Evolutionary conservation across 2,888 invertebrate genomes (phyloP).

Genomic region (Anaspis maculata): DNA sequence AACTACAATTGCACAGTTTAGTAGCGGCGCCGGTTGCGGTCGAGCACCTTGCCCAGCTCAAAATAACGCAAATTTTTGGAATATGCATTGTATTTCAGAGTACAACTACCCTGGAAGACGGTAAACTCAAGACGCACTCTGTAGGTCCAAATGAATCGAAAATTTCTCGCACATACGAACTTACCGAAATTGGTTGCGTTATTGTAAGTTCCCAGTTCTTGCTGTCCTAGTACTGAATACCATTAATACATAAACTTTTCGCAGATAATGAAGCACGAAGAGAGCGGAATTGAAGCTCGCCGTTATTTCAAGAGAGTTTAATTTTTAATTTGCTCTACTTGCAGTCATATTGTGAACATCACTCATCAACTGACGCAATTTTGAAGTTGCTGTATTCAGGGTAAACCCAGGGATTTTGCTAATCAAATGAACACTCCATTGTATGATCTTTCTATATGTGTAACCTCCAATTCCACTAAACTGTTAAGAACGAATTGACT

Average conservation of each 20-base stretch:
- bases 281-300: slow-evolving; percentile 45
- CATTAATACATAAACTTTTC: background rate
- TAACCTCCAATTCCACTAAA: too few species aligned
- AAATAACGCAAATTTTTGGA: background rate
- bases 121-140: slow-evolving; percentile 44
- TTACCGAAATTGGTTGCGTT: slow-evolving; percentile 32
- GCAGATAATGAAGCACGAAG: slow-evolving; percentile 52
- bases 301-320: slow-evolving; percentile 46
- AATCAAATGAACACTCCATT: too few species aligned
- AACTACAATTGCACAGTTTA: too few species aligned
- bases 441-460: too few species aligned
- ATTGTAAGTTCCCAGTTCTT: slow-evolving; percentile 25
- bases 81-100: slow-evolving; percentile 44
- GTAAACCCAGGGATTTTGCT: too few species aligned
- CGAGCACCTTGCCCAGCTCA: too few species aligned
- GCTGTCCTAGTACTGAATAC: slow-evolving; percentile 1
- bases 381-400: too few species aligned
- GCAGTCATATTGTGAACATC: too few species aligned
- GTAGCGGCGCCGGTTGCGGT: too few species aligned
- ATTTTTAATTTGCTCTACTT: too few species aligned
- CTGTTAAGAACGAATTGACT: too few species aligned
- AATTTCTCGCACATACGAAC: slow-evolving; percentile 40
- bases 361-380: too few species aligned
- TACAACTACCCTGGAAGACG: slow-evolving; percentile 46
- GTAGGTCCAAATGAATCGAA: slow-evolving; percentile 36